A percentile compares a stretch with the other conserved stretches of the same genome.
phyloP scores from a whole-genome alignment of 2,797 vertebrate species.

The Chiroxiphia lanceolata region DNA sequence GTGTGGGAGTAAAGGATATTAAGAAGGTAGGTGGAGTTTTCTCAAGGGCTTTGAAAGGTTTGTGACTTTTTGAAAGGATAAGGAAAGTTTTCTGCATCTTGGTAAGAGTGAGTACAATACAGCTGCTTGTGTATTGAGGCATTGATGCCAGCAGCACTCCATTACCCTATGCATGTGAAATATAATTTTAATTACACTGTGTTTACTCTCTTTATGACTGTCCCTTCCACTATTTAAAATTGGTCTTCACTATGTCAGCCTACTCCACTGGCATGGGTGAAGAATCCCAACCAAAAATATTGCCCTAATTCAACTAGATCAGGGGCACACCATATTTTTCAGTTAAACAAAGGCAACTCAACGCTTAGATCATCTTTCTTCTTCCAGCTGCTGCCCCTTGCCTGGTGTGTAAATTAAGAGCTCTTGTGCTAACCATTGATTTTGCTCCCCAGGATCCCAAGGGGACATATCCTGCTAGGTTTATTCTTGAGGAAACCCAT shows the following conservation, averaged over 20 bases:
- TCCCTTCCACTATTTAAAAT: background rate
- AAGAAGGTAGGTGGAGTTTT: background rate
- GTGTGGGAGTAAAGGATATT: background rate
- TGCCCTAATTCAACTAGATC: background rate
- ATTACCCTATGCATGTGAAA: background rate
- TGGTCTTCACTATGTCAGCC: background rate
- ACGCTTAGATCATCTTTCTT: conserved; percentile 16
- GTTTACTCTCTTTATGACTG: background rate
- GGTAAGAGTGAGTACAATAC: background rate
- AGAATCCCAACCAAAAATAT: background rate
- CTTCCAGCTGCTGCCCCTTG: background rate
- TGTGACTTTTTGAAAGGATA: background rate
- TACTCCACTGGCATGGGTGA: fast-evolving
- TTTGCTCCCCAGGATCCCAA: conserved; percentile 31
- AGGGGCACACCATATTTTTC: background rate
- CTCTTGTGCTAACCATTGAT: conserved; percentile 26
- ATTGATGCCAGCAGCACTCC: background rate
- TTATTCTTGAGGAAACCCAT: conserved; percentile 46
- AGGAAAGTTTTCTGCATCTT: background rate
- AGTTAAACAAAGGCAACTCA: conserved; percentile 15
- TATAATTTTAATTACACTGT: background rate
- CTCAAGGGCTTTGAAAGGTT: background rate
- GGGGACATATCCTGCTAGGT: background rate
- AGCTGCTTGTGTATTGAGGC: background rate
- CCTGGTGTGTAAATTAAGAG: conserved; percentile 12